These are phyloP conservation scores for Troides aeacus DNA, from an alignment of 2,888 invertebrate genomes.

Conservation along the genomic window DNA sequence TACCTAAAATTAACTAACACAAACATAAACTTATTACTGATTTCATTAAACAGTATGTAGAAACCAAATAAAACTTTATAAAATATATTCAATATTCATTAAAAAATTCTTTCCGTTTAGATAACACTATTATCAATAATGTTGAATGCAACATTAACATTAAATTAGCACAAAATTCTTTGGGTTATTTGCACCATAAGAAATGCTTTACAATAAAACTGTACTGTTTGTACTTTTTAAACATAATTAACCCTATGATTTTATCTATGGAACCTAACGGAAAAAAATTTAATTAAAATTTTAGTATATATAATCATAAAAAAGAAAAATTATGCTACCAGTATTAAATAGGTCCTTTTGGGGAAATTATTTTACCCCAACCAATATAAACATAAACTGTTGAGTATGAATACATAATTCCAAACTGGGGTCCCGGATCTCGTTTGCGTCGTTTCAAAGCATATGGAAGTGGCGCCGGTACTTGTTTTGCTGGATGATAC, in stretches of 20 bases:
- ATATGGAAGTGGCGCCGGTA: constrained; percentile 31
- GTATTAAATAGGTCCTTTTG: constrained; percentile 15
- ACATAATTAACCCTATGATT: background rate
- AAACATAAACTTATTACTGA: background rate
- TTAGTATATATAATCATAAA: too few relatives aligned
- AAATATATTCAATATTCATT: background rate
- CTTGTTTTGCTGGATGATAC: constrained; percentile 51
- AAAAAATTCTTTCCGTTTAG: background rate
- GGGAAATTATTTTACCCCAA: constrained; percentile 60
- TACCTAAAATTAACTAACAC: constrained; percentile 1
- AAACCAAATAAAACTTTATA: background rate
- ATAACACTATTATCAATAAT: background rate
- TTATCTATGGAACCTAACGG: background rate
- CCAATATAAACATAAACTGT: constrained; percentile 71
- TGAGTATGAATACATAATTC: constrained; percentile 67
- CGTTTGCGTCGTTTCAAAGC: constrained; percentile 43
- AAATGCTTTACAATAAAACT: background rate
- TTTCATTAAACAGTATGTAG: background rate
- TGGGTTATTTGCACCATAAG: constrained; percentile 2
- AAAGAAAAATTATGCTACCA: background rate
- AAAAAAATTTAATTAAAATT: background rate
- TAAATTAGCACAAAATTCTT: constrained; percentile 1
- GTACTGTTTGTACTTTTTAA: background rate
- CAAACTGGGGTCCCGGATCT: constrained; percentile 46
- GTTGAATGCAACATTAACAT: background rate